Evolutionary conservation across 2,797 vertebrate genomes (phyloP), one percentile per base, ranked within the genome.

Genomic region (Atherinosoma microstoma): DNA sequence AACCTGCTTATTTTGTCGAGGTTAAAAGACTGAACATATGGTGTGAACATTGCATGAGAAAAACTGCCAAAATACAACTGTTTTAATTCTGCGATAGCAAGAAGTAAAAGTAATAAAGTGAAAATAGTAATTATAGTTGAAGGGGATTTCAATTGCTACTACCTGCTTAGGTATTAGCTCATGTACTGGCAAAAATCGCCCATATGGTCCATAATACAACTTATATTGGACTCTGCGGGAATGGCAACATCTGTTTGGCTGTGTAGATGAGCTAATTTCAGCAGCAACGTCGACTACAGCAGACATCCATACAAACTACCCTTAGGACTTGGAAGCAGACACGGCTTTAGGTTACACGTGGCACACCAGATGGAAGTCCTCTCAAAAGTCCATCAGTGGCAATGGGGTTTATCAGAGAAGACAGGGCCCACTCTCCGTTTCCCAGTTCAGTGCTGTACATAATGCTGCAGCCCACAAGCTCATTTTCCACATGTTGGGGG

Each of bases 191-290:
- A 79, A 74, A 77, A 73, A 80, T 54, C 24, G 20, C 66, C 82
- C 75, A 85, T 87, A 87, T 87, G 88, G 67, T 86, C 78, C 65
- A 65, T 83, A 86, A 88, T 83, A 83, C 88, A 89, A 84, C 87
- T 90, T 89, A 79, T 91, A 91, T 88, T 87, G 87, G 93, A 88
- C 94, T 91, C 89, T 0, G 76, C 53, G 93, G 94, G 90, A 84
- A 91, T 71, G 69, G 68, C 65, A 92, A 94, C 94, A 95, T 94
- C 94, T 95, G 94, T 86, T 95, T 74, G 84, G 81, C 75, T 83
- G 51, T 90, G 92, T 92, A 91, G 87, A 91, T 70, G 86, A 88
- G 90, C 89, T 92, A 74, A 92, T 93, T 94, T 91, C 84, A 36
- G 83, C 83, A 47, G 88, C 80, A 69, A 91, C 82, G 85, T 86